Base-by-base conservation (phyloP, 2,888 invertebrate species). In the Acrocera orbiculus region DNA sequence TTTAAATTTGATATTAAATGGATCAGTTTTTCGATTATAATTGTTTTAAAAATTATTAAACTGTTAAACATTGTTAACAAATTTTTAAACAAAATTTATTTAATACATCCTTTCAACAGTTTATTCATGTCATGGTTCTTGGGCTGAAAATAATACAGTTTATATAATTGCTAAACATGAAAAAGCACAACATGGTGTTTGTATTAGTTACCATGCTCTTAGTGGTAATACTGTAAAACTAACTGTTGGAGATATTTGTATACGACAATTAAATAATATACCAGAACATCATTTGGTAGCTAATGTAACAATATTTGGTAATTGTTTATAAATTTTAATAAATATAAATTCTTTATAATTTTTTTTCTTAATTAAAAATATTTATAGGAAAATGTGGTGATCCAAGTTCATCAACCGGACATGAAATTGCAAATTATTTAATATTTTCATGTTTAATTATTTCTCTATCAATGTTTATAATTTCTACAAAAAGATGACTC, bases 61-160 rank as follows among this genome's bases (percentile, higher is more conserved):
- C n/a, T n/a, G n/a, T n/a, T n/a, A n/a, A n/a, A n/a, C n/a, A n/a
- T n/a, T n/a, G n/a, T n/a, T n/a, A n/a, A n/a, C n/a, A n/a, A n/a
- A n/a, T n/a, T n/a, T n/a, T n/a, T 28, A 29, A 30, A n/a, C 16
- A 30, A 24, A n/a, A 32, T 16, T 34, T 25, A 16, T 31, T 32
- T 29, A 9, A 27, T 36, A 24, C 5, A 22, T 32, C 30, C 9
- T 16, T 17, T 30, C 34, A 43, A 13, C 63, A 85, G 86, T 81
- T 38, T 87, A 86, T 64, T 80, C 81, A 25, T 87, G 87, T 57
- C 86, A 86, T 58, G 87, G 86, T 32, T 73, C 79, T 28, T 87
- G 87, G 87, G 74, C 78, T 49, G 86, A 87, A 57, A 78, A 78
- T 53, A 81, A 79, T 43, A 81, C 81, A 34, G 78, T 80, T 53